Percentiles rank a stretch among this genome's conserved stretches.
phyloP scores from a whole-genome alignment of 2,797 vertebrate genomes.

The Tarsius wallacei region DNA sequence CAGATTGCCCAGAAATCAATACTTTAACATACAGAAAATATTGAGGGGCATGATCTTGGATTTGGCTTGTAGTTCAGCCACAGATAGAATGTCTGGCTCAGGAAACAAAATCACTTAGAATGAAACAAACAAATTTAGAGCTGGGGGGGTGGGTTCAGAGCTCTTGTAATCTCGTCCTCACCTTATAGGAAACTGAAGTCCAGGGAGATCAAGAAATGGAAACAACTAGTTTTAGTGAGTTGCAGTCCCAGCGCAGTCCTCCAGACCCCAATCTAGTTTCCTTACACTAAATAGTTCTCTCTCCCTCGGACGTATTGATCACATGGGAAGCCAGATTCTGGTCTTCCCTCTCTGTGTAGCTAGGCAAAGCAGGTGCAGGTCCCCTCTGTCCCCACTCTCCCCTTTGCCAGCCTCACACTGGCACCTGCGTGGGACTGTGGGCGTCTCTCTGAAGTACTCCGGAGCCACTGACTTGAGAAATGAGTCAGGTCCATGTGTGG shows the following conservation, averaged over 20 bases:
- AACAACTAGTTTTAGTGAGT: neutral
- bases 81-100: slow-evolving; percentile 9
- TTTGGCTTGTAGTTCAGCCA: slow-evolving; percentile 36
- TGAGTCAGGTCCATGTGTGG: neutral
- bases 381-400: neutral
- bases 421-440: neutral
- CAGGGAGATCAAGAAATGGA: neutral
- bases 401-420: neutral
- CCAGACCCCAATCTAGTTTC: neutral
- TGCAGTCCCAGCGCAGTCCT: neutral
- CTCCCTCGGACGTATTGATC: neutral
- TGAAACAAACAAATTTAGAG: slow-evolving; percentile 22
- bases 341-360: neutral
- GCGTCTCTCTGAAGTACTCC: neutral
- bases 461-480: neutral
- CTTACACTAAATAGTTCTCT: neutral
- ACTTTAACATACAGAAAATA: neutral
- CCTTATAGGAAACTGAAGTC: neutral
- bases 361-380: neutral
- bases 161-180: neutral
- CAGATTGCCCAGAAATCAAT: slow-evolving; percentile 5
- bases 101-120: slow-evolving; percentile 31
- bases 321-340: neutral
- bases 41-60: neutral
- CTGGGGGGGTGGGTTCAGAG: neutral